Percentiles rank a stretch among this genome's conserved stretches.
Evolutionary conservation across 2,888 invertebrate genomes (phyloP).

Genomic region (Unio pictorum): DNA sequence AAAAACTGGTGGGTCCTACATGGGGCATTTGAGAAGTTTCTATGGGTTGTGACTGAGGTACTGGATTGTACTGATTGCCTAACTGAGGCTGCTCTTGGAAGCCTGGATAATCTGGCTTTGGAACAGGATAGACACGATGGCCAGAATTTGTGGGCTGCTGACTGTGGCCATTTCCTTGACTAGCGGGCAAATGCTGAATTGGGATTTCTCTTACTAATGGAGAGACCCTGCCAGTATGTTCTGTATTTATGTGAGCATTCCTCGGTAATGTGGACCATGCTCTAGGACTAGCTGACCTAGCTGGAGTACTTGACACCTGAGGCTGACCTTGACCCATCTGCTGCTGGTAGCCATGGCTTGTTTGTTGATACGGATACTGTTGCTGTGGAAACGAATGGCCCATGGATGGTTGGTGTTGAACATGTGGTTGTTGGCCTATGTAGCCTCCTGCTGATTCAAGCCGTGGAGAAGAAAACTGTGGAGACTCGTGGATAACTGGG

Average conservation of each 20-base stretch:
- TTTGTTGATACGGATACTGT: too few relatives aligned
- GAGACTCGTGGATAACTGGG: too few relatives aligned
- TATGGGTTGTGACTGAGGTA: conserved; percentile 18
- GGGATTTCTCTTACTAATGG: conserved; percentile 50
- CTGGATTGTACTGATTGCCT: conserved; percentile 5
- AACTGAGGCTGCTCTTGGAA: conserved; percentile 9
- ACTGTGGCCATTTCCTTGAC: conserved; percentile 3
- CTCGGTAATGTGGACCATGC: too few relatives aligned
- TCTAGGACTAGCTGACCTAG: background rate
- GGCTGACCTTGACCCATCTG: background rate
- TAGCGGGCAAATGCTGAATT: conserved; percentile 44
- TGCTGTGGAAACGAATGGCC: too few relatives aligned
- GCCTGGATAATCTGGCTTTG: conserved; percentile 1
- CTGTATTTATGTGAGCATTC: too few relatives aligned
- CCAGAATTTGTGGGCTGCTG: background rate
- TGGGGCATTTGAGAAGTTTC: conserved; percentile 7
- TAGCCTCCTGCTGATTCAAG: too few relatives aligned
- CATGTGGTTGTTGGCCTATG: too few relatives aligned
- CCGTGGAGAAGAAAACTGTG: too few relatives aligned
- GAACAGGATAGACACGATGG: background rate
- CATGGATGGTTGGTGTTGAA: background rate
- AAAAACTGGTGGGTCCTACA: conserved; percentile 4
- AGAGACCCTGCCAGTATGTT: conserved; percentile 4
- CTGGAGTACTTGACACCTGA: background rate
- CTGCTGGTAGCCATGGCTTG: too few relatives aligned